Evolutionary conservation across 2,113 vertebrate species (phyloP).

Genomic region (Syngnathoides biaculeatus): DNA sequence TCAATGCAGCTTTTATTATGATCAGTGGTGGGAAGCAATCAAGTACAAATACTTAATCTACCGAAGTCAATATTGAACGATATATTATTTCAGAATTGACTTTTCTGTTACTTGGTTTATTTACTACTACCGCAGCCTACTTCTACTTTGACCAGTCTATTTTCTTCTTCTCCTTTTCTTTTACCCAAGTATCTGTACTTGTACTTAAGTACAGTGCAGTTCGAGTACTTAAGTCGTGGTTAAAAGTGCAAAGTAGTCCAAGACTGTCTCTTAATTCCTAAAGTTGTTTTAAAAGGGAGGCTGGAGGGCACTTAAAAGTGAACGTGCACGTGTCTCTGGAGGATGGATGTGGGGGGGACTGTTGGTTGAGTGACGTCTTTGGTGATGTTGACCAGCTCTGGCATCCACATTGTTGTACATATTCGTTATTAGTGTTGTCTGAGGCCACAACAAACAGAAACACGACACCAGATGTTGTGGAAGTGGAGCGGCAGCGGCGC

Average conservation of each 20-base stretch:
- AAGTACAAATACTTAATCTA: no score
- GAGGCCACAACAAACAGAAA: conserved; percentile 79
- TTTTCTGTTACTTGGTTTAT: no score
- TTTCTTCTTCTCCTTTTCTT: no score
- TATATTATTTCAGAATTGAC: no score
- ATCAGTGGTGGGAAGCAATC: no score
- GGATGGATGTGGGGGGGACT: conserved; percentile 3
- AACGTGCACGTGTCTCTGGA: not conserved
- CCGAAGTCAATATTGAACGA: no score
- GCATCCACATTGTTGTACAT: conserved; percentile 67
- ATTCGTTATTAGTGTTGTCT: conserved; percentile 63
- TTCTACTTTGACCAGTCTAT: no score
- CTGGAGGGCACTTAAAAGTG: not conserved
- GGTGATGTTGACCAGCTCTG: conserved; percentile 69
- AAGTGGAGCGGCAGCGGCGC: conserved; percentile 76
- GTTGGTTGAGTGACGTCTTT: conserved; percentile 56
- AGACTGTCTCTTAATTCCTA: not conserved
- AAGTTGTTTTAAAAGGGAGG: not conserved
- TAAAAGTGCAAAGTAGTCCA: not conserved
- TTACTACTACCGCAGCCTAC: no score
- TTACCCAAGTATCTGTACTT: no score
- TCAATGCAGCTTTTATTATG: no score
- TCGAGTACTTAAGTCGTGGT: no score
- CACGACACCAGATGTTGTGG: conserved; percentile 79
- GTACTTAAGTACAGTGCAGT: no score